Evolutionary conservation across 2,113 vertebrate genomes (phyloP).

Genomic region (Tamias sibiricus): DNA sequence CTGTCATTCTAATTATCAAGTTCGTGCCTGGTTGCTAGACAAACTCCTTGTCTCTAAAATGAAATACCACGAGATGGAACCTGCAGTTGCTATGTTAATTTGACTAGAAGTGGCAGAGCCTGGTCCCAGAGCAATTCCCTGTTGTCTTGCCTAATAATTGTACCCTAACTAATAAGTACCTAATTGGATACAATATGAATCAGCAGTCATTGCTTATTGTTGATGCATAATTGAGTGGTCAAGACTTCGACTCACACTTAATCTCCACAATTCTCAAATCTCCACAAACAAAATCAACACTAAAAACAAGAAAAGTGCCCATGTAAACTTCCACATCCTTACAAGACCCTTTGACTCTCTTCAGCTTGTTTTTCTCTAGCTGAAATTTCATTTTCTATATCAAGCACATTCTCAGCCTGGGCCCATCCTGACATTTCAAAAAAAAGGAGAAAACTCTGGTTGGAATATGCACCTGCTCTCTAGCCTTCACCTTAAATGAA

Average conservation of each 20-base stretch:
- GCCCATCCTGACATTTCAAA: not conserved
- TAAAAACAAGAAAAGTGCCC: not conserved
- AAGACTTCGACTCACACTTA: slow-evolving; percentile 29
- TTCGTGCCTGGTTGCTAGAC: slow-evolving; percentile 25
- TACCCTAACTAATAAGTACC: slow-evolving; percentile 30
- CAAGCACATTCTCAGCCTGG: not conserved
- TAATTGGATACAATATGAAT: slow-evolving; percentile 34
- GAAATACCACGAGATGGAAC: not conserved
- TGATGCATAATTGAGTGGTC: slow-evolving; percentile 12
- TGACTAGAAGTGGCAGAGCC: slow-evolving; percentile 50
- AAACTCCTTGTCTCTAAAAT: not conserved
- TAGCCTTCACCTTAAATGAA: slow-evolving; percentile 1
- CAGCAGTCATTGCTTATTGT: not conserved
- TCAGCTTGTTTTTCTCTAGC: slow-evolving; percentile 29
- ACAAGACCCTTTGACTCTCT: not conserved
- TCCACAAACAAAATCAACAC: not conserved
- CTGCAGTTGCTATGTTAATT: not conserved
- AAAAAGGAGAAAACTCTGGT: not conserved
- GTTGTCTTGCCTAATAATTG: slow-evolving; percentile 51
- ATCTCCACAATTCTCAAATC: slow-evolving; percentile 20
- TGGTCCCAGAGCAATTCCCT: slow-evolving; percentile 13
- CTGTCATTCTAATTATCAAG: slow-evolving; percentile 37
- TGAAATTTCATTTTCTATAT: slow-evolving; percentile 48
- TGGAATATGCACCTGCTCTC: not conserved
- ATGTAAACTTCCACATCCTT: not conserved